Evolutionary conservation across 2,888 invertebrate species (phyloP), one percentile per base, ranked within the genome.

Genomic region (Heliconius ethilla): DNA sequence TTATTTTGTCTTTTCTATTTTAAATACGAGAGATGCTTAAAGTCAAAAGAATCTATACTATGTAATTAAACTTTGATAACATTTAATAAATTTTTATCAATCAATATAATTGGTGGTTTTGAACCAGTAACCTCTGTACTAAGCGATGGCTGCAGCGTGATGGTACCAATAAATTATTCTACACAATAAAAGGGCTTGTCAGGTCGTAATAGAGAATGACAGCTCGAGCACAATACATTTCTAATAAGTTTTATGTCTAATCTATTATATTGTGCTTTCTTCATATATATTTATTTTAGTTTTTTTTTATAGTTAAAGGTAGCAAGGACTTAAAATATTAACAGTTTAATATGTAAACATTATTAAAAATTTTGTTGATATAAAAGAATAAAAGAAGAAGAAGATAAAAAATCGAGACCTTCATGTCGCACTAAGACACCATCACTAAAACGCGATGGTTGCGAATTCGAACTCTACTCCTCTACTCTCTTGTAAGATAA

Each of bases 161-260:
- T n/a, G 37, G 37, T 40, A 37, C n/a, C 40, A 69, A 40, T 69
- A 25, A 69, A 69, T 40, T 40, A 40, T 69, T 69, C 3, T 40
- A 69, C 67, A n/a, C 55, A 70, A 55, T 70, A 70, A 55, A 70
- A 70, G 69, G 73, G 76, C 76, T 73, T 75, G 80, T 80, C 79
- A 79, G 67, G 63, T 69, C 55, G 65, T 80, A 79, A 80, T 79
- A 79, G 66, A 80, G 80, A 77, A 66, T 79, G 80, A 79, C 80
- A 80, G 75, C 67, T 33, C 70, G 70, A 73, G 75, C 65, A 69
- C 65, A 70, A 76, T 33, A 70, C 55, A 74, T 62, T 40, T 27
- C 51, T 55, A 45, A 29, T 29, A 33, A 70, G 55, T n/a, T 29
- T 70, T 13, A 70, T 70, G 10, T 70, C 18, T 33, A 55, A 55